Evolutionary conservation across 2,888 invertebrate species (phyloP).

Genomic region (Agriopis aurantiaria): DNA sequence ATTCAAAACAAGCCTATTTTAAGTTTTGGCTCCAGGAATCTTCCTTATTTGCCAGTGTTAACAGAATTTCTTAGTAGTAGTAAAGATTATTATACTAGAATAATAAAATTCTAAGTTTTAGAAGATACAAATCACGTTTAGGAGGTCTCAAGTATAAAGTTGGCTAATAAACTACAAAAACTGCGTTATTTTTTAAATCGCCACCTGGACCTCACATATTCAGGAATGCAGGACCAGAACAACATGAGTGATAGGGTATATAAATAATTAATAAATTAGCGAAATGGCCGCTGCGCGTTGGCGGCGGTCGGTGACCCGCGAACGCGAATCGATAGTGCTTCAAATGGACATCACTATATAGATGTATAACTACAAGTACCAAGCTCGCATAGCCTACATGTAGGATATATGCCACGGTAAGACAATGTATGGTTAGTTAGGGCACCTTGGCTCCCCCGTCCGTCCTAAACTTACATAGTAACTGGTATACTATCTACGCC

Average conservation of each 20-base stretch:
- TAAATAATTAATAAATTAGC: slow-evolving; percentile 85
- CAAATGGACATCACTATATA: slow-evolving; percentile 79
- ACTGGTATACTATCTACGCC: slow-evolving; percentile 11
- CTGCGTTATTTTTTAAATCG: too few relatives aligned
- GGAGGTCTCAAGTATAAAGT: too few relatives aligned
- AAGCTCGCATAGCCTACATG: slow-evolving; percentile 13
- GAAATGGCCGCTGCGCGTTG: slow-evolving; percentile 70
- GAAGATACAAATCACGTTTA: too few relatives aligned
- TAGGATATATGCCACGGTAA: slow-evolving; percentile 27
- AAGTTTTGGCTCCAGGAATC: too few relatives aligned
- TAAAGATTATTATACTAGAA: too few relatives aligned
- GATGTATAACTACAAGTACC: slow-evolving; percentile 29
- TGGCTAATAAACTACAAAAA: too few relatives aligned
- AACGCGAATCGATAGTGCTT: slow-evolving; percentile 83
- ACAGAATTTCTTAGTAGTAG: too few relatives aligned
- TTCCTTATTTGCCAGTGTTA: too few relatives aligned
- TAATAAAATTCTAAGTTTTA: too few relatives aligned
- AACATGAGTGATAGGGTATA: slow-evolving; percentile 64
- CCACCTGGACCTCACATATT: slow-evolving; percentile 20
- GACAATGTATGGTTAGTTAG: slow-evolving; percentile 44
- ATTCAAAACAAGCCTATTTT: too few relatives aligned
- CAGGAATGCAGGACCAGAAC: slow-evolving; percentile 51
- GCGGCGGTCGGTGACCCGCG: slow-evolving; percentile 79
- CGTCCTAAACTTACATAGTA: slow-evolving; percentile 19
- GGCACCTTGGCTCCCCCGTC: slow-evolving; percentile 27